phyloP scores from a whole-genome alignment of 2,797 vertebrate genomes.

The Muscicapa striata region DNA sequence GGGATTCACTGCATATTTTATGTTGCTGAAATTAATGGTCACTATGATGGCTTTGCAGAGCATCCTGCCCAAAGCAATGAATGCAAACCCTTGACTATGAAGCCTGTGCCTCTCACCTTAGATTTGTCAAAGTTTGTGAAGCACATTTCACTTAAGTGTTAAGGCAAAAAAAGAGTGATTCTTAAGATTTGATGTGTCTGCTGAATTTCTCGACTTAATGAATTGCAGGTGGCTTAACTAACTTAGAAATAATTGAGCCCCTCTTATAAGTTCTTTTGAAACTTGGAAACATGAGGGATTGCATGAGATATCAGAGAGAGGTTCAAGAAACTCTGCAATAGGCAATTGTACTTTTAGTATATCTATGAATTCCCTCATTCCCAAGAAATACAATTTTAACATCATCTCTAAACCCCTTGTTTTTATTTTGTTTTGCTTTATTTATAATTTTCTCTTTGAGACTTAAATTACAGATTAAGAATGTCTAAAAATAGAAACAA shows the following conservation, averaged over 20 bases:
- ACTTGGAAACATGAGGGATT: neutral
- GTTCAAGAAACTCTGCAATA: neutral
- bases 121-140: neutral
- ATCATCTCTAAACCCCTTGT: neutral
- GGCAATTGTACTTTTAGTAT: neutral
- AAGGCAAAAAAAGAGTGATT: neutral
- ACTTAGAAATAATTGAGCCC: neutral
- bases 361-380: neutral
- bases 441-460: neutral
- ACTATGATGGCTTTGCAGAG: neutral
- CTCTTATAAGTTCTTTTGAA: neutral
- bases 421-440: neutral
- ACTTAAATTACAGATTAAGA: neutral
- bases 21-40: conserved; percentile 22
- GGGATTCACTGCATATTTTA: conserved; percentile 42
- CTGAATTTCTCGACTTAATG: neutral
- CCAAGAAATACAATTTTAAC: too few species aligned
- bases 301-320: neutral
- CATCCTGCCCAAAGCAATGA: neutral
- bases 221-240: neutral
- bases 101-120: conserved; percentile 2
- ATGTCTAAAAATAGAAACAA: neutral
- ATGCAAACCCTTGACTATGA: neutral
- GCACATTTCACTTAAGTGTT: neutral
- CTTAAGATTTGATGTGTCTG: neutral